A percentile compares a stretch with the other conserved stretches of the same genome.
These are phyloP conservation scores for Tolypeutes matacus DNA, from an alignment of 2,797 vertebrate species.

Conservation along the genomic window DNA sequence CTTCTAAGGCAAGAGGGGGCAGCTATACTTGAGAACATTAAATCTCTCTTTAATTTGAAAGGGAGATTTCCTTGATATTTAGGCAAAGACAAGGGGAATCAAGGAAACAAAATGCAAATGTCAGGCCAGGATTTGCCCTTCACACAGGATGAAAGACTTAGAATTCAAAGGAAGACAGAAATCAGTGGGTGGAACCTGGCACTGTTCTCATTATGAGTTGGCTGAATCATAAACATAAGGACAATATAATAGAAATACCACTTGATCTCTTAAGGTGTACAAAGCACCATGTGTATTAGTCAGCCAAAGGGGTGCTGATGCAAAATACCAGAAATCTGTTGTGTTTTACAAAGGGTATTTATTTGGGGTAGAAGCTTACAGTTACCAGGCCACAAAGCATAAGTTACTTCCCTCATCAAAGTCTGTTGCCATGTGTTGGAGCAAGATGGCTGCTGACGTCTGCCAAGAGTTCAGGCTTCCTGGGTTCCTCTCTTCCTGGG, in stretches of 20 bases:
- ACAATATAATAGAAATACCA: neutral
- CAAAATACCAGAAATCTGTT: too few relatives aligned
- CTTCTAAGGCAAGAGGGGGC: neutral
- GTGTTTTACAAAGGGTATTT: too few relatives aligned
- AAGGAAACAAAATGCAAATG: slow-evolving; percentile 58
- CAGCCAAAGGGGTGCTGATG: too few relatives aligned
- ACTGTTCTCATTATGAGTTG: neutral
- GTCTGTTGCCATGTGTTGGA: too few relatives aligned
- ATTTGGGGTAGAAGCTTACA: too few relatives aligned
- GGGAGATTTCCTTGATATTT: slow-evolving; percentile 10
- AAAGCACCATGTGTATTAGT: neutral
- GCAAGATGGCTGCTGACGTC: too few relatives aligned
- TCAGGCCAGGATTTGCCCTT: slow-evolving; percentile 24
- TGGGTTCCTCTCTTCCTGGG: too few relatives aligned
- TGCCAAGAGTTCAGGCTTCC: too few relatives aligned
- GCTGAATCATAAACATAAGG: neutral
- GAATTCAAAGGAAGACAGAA: neutral
- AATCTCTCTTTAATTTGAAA: slow-evolving; percentile 54
- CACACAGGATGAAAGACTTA: neutral
- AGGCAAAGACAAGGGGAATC: neutral
- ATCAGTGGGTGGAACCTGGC: neutral
- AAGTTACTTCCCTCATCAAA: too few relatives aligned
- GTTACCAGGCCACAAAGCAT: too few relatives aligned
- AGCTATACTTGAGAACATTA: neutral
- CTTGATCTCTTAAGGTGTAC: neutral